Evolutionary conservation across 1,140 invertebrate species (phyloP), one percentile per base, ranked within the genome.

Genomic region (Atta cephalotes): DNA sequence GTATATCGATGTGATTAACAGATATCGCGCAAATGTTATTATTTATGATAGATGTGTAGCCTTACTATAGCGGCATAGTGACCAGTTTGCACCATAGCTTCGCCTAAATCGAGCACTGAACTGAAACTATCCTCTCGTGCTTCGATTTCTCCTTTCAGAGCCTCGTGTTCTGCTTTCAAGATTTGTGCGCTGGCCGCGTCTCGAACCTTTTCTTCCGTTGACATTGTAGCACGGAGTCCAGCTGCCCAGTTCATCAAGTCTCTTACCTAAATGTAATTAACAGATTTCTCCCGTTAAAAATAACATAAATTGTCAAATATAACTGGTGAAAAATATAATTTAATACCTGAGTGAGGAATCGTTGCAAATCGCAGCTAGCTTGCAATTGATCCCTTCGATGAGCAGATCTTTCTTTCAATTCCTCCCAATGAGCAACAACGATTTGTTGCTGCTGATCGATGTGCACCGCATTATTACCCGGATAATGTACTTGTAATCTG

Each of bases 71-170:
- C 96, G 6, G 98, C 97, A 94, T 98, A 98, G 94, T 99, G 99
- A n/a, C 97, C 96, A 0, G 97, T 97, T 92, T 97, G 97, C 21
- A 99, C 97, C 97, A 99, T 98, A 9, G 96, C 96, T 82, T 98
- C 96, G 5, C 98, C 98, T 21, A 97, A 95, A 86, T 98, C 97
- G 18, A 98, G 96, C 0, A 98, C 97, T 28, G 96, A 96, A 45
- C 97, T 95, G 94, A 99, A 99, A 89, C 96, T 97, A 78, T 97
- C 97, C 94, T 99, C 98, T 35, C 99, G 95, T 0, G 99, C 98
- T 94, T 99, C 98, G 79, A 99, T 99, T 95, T 99, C 99, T 3
- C 98, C 98, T 92, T 98, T 98, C 28, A 99, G 95, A 60, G 98
- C 97, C 89, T 99, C 98, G 94, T 99, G 99, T 94, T 99, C 97